Conservation (phyloP, 2,888 invertebrate genomes). For the Caenorhabditis macrosperma region DNA sequence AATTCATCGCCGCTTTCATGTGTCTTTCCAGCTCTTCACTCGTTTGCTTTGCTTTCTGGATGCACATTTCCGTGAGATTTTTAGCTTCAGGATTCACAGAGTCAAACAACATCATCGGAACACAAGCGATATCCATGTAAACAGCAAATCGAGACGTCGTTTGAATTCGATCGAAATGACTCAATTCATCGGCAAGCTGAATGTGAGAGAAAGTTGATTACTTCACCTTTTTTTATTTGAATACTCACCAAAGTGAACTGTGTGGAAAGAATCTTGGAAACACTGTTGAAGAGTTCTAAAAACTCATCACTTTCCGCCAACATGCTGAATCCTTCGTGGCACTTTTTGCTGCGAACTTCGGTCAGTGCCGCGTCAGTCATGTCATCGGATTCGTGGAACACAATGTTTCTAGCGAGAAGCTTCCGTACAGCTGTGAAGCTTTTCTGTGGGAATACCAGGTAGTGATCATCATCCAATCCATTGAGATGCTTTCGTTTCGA, state of each 20-base stretch:
- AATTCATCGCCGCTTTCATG: slow-evolving; percentile 12
- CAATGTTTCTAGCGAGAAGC: slow-evolving; percentile 22
- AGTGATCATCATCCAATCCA: slow-evolving; percentile 31
- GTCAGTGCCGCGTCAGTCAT: slow-evolving; percentile 24
- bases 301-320: slow-evolving; percentile 42
- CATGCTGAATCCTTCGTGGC: slow-evolving; percentile 42
- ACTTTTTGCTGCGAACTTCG: slow-evolving; percentile 22
- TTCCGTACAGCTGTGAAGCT: no score
- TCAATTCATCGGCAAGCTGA: slow-evolving; percentile 34
- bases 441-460: slow-evolving; percentile 43
- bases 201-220: background rate
- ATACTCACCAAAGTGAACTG: slow-evolving; percentile 34
- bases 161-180: slow-evolving; percentile 32
- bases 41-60: slow-evolving; percentile 25
- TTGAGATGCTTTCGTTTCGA: slow-evolving; percentile 12
- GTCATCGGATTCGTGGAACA: slow-evolving; percentile 22
- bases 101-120: slow-evolving; percentile 37
- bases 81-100: slow-evolving; percentile 11
- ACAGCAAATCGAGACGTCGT: slow-evolving; percentile 48
- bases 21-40: slow-evolving; percentile 38
- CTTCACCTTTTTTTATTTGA: background rate
- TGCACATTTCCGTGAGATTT: slow-evolving; percentile 22
- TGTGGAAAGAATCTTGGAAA: slow-evolving; percentile 38
- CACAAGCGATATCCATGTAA: slow-evolving; percentile 43
- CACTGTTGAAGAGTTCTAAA: slow-evolving; percentile 4